Percentiles rank a stretch among this genome's conserved stretches.
phyloP scores from a whole-genome alignment of 2,113 vertebrate species.

The Mionectes macconnelli region DNA sequence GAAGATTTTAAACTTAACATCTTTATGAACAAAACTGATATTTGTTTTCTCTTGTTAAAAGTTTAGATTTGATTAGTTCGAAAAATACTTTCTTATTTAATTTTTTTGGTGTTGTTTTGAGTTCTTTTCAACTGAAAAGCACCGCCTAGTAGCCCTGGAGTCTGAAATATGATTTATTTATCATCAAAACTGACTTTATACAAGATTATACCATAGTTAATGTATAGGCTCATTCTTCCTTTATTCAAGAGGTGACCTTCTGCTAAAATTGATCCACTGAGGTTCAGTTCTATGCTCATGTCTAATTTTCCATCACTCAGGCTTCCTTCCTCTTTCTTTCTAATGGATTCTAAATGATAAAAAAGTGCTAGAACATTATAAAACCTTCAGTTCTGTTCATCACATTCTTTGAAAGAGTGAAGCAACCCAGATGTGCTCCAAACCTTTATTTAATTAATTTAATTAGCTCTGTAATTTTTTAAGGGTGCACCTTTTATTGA shows the following conservation, averaged over 20 bases:
- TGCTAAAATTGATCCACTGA: background rate
- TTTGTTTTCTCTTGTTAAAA: background rate
- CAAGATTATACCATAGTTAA: background rate
- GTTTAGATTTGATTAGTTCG: background rate
- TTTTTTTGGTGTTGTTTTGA: background rate
- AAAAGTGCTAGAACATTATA: background rate
- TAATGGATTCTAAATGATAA: background rate
- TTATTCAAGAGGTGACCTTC: background rate
- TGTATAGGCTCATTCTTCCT: background rate
- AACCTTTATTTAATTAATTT: background rate
- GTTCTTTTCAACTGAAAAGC: background rate
- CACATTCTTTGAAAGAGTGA: background rate
- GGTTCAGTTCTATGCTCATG: background rate
- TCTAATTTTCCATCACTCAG: background rate
- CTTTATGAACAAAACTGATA: background rate
- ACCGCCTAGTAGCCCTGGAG: background rate
- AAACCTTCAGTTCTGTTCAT: background rate
- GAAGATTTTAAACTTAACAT: background rate
- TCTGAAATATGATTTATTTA: background rate
- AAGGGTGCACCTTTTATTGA: background rate
- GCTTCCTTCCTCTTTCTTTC: background rate
- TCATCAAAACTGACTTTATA: background rate
- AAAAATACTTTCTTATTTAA: background rate
- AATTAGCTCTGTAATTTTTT: background rate
- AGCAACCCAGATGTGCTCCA: background rate